phyloP scores from a whole-genome alignment of 1,140 invertebrate genomes.

The Nasonia giraulti region DNA sequence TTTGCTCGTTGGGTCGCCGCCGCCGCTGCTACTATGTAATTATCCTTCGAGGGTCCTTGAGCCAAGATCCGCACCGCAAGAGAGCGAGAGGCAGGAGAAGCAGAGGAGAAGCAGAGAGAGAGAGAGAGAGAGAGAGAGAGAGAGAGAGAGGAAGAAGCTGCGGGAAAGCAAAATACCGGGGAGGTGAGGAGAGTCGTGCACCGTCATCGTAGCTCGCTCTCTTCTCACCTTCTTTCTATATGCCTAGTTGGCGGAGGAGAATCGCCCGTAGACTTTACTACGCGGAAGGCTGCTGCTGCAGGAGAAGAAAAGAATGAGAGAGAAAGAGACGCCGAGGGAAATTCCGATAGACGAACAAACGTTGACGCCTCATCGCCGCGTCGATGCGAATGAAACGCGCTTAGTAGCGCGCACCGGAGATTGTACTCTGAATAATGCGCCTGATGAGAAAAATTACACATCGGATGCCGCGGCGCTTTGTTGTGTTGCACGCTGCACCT shows the following conservation, averaged over 20 bases:
- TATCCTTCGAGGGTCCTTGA: conserved; percentile 68
- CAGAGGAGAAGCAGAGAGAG: background rate
- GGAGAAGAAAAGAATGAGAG: background rate
- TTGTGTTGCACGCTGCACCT: background rate
- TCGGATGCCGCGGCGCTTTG: background rate
- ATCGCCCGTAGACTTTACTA: conserved; percentile 9
- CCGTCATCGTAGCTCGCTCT: conserved; percentile 55
- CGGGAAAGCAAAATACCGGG: conserved; percentile 25
- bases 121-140: background rate
- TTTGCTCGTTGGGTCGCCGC: conserved; percentile 59
- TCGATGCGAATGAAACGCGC: no score
- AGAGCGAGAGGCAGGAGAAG: background rate
- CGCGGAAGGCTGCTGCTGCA: background rate
- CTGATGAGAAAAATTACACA: background rate
- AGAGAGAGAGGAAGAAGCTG: background rate
- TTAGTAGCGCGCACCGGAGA: background rate
- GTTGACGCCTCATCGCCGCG: background rate
- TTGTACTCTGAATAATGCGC: conserved; percentile 8
- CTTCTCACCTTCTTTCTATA: conserved; percentile 25
- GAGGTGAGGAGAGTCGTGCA: conserved; percentile 58
- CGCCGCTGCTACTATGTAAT: conserved; percentile 68
- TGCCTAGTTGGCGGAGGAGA: background rate
- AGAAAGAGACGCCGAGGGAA: background rate
- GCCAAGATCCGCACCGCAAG: conserved; percentile 44
- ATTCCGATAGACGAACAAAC: conserved; percentile 20